These are phyloP conservation scores for Catalaphyllia jardinei DNA, from an alignment of 64 coral and sea anemone species.

Conservation along the genomic window DNA sequence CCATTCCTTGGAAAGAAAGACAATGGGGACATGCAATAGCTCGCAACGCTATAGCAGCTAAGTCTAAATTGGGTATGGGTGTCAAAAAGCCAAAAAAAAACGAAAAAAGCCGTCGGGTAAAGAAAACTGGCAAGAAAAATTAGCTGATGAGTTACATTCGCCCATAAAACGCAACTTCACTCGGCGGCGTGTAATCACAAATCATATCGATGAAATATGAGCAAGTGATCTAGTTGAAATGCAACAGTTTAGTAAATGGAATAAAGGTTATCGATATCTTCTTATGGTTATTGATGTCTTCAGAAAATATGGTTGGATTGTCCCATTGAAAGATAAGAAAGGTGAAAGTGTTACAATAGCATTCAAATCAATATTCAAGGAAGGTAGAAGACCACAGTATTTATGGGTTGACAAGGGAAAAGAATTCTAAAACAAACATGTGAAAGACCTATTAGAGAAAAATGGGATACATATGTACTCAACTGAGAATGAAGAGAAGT, in stretches of 20 bases:
- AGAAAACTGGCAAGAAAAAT: constrained; percentile 10
- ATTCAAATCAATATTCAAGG: constrained; percentile 25
- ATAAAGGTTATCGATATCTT: constrained; percentile 52
- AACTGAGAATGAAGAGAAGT: constrained; percentile 59
- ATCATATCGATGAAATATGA: constrained; percentile 32
- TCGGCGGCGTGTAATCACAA: constrained; percentile 25
- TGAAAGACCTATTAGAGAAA: constrained; percentile 11
- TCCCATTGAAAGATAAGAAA: constrained; percentile 6
- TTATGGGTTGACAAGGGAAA: constrained; percentile 54
- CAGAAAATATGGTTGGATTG: constrained; percentile 30
- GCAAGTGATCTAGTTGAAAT: constrained; percentile 35
- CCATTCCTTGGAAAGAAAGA: background rate
- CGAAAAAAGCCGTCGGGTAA: constrained; percentile 9
- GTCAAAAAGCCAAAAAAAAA: background rate
- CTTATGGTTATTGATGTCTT: constrained; percentile 40
- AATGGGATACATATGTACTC: background rate
- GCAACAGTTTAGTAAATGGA: constrained; percentile 42
- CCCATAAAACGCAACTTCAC: constrained; percentile 8
- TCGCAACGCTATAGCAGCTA: background rate
- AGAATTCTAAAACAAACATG: constrained; percentile 20
- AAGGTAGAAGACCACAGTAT: constrained; percentile 2
- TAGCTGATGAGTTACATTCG: constrained; percentile 8
- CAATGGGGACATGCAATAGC: background rate
- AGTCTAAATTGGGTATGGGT: background rate
- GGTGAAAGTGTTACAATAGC: constrained; percentile 6